Evolutionary conservation across 2,113 vertebrate species (phyloP), one percentile per base, ranked within the genome.

Genomic region (Labeo catla): DNA sequence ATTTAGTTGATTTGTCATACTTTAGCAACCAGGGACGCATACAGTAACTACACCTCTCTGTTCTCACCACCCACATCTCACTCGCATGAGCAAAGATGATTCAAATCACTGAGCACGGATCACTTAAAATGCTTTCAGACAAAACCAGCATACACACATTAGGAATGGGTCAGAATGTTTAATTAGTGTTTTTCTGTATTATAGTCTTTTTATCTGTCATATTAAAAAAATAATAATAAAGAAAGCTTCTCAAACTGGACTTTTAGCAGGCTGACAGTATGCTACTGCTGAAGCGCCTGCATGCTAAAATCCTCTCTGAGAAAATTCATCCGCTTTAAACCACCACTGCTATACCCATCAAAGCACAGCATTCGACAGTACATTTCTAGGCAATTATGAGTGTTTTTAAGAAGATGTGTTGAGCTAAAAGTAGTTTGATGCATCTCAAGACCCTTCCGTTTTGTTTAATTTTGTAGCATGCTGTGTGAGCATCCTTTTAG

Each of bases 1-100:
- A 76, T 88, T 7, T 28, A 84, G 72, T 91, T 89, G 89, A 92
- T 92, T 93, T 92, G 80, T 90, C 86, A 84, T 89, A 87, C 87
- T 85, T 89, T 90, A 84, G 86, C 88, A 89, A 88, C 87, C 91
- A 88, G 88, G 92, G 90, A 93, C 90, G 91, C 92, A 93, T 94
- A 92, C 93, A 86, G 92, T 92, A 93, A 90, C 91, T 93, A 93
- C 90, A 92, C 91, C 92, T 89, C 85, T 91, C 89, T 92, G 81
- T 21, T 93, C 89, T 91, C 89, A 84, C 90, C 90, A 89, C 90
- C 92, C 92, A 90, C 92, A 90, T 91, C 89, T 88, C 91, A 89
- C 86, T 68, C 43, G 72, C 79, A 63, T 83, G 47, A 85, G 65
- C 28, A 80, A 74, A 79, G 73, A 89, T 87, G 78, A 85, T 79